Percentiles rank a stretch among this genome's conserved stretches.
phyloP scores from a whole-genome alignment of 1,140 invertebrate genomes.

The Heliconius melpomene region DNA sequence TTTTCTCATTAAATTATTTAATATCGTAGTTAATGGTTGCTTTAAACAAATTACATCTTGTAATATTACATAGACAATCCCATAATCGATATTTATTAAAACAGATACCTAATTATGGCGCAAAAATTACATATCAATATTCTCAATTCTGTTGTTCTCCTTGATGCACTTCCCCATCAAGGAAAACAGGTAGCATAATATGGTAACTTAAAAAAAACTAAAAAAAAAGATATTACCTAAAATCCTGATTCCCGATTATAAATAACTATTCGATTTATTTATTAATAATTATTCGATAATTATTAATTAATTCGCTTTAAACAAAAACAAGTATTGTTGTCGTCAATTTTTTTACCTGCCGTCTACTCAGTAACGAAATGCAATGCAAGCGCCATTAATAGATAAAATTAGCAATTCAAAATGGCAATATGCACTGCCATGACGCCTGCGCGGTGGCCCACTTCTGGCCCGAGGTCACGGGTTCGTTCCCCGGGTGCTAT shows the following conservation, averaged over 20 bases:
- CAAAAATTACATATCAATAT: no score
- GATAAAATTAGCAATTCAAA: constrained; percentile 68
- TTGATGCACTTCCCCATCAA: no score
- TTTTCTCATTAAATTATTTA: neutral
- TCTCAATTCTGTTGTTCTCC: no score
- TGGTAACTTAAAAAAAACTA: no score
- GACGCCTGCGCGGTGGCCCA: constrained; percentile 73
- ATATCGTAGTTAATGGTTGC: neutral
- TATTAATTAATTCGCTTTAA: neutral
- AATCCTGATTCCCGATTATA: neutral
- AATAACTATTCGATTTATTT: neutral
- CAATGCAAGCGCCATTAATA: constrained; percentile 30
- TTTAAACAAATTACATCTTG: neutral
- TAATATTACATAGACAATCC: neutral
- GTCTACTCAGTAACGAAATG: constrained; percentile 10
- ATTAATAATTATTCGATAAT: no score
- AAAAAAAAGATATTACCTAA: neutral
- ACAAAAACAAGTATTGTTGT: neutral
- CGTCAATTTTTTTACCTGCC: neutral
- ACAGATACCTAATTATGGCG: no score
- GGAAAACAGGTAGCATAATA: no score
- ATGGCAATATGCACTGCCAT: constrained; percentile 62
- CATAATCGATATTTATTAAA: no score
- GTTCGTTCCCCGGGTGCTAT: constrained; percentile 78
- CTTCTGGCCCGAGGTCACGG: constrained; percentile 71